A percentile compares a stretch with the other conserved stretches of the same genome.
These are phyloP conservation scores for Platalea minor DNA, from an alignment of 2,797 vertebrate genomes.

Conservation along the genomic window DNA sequence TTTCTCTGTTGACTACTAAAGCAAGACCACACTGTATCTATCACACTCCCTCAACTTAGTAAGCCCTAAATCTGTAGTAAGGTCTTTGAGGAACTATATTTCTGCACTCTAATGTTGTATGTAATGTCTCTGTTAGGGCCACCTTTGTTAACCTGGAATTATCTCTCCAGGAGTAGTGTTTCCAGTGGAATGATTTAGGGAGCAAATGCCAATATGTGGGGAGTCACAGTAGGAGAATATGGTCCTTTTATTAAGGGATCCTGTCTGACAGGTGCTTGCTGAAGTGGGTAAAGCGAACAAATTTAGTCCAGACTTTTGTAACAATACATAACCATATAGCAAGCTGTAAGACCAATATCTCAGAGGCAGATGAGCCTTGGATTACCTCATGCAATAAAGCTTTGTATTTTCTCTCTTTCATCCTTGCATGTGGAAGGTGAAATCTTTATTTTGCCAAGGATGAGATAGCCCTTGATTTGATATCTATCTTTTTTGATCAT, in stretches of 20 bases:
- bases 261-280: neutral
- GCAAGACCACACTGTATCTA: neutral
- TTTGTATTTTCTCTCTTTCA: neutral
- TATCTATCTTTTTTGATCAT: neutral
- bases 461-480: neutral
- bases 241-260: neutral
- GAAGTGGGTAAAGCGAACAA: neutral
- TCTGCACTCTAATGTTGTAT: neutral
- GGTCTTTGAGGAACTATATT: neutral
- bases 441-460: neutral
- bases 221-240: neutral
- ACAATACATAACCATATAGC: neutral
- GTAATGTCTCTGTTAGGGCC: neutral
- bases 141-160: neutral
- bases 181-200: neutral
- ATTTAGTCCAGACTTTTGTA: neutral
- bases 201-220: neutral
- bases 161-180: neutral
- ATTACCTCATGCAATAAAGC: neutral
- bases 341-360: neutral
- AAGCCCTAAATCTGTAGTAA: neutral
- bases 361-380: neutral
- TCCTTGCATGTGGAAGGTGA: neutral
- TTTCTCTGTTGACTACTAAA: neutral
- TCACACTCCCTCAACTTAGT: neutral